Evolutionary conservation across 2,797 vertebrate genomes (phyloP).

Genomic region (Dermochelys coriacea): DNA sequence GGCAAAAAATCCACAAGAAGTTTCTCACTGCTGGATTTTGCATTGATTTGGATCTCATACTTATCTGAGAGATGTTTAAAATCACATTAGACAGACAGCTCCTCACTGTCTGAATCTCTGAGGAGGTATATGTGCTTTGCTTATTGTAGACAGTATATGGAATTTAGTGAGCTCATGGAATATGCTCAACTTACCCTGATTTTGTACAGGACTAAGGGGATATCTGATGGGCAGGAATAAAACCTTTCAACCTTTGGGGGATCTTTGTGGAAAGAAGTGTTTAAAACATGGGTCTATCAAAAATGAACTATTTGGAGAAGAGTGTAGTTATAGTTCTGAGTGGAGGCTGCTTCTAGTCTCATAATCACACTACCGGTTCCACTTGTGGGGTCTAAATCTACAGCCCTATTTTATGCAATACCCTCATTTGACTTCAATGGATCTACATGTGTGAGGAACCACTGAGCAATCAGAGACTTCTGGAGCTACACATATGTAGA

Average conservation of each 20-base stretch:
- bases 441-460: constrained; percentile 21
- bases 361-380: neutral
- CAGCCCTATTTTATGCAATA: neutral
- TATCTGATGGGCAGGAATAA: neutral
- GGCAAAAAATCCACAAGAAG: constrained; percentile 19
- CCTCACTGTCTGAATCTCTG: constrained; percentile 12
- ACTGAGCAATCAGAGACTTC: constrained; percentile 52
- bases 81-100: constrained; percentile 44
- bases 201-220: neutral
- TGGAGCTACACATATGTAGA: neutral
- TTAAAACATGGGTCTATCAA: neutral
- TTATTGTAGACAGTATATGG: constrained; percentile 23
- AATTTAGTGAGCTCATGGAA: constrained; percentile 25
- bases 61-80: constrained; percentile 56
- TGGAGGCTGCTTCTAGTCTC: neutral
- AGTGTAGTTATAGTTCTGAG: neutral
- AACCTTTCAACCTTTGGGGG: neutral
- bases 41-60: constrained; percentile 37
- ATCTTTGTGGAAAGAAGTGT: neutral
- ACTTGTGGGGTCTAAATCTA: neutral
- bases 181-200: neutral
- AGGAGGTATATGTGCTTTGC: neutral
- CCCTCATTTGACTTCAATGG: constrained; percentile 37
- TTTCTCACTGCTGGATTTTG: constrained; percentile 25
- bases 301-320: neutral